Conservation (phyloP, 2,888 invertebrate genomes). For the Callyntrura guangdongensis region DNA sequence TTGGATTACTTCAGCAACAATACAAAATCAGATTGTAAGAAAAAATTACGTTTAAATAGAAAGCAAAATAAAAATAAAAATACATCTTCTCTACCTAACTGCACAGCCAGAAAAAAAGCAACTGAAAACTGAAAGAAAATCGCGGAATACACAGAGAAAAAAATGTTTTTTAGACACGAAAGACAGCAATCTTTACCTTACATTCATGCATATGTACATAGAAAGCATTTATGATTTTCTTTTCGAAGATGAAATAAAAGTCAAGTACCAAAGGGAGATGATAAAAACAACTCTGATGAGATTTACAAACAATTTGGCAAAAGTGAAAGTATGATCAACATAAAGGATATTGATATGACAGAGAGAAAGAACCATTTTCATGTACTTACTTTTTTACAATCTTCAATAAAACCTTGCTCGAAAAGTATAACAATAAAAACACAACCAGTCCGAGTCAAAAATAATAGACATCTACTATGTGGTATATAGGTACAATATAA, state of each 20-base stretch:
- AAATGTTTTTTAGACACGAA: background rate
- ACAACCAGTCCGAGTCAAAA: background rate
- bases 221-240: background rate
- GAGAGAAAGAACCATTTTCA: background rate
- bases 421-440: no score
- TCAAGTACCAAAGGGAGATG: background rate
- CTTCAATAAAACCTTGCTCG: no score
- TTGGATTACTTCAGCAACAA: slow-evolving; percentile 83
- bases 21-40: slow-evolving; percentile 81
- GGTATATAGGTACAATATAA: background rate
- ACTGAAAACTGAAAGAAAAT: background rate
- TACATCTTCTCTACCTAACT: background rate
- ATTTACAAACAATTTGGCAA: slow-evolving; percentile 10
- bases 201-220: background rate
- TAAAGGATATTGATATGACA: background rate
- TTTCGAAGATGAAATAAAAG: background rate
- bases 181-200: background rate
- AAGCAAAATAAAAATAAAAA: background rate
- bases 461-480: background rate
- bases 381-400: background rate
- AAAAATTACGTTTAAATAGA: slow-evolving; percentile 82
- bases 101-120: background rate
- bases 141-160: background rate
- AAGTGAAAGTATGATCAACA: slow-evolving; percentile 28
- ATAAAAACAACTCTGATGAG: background rate